Conservation (phyloP, 2,888 invertebrate species). For the Synergus itoensis region DNA sequence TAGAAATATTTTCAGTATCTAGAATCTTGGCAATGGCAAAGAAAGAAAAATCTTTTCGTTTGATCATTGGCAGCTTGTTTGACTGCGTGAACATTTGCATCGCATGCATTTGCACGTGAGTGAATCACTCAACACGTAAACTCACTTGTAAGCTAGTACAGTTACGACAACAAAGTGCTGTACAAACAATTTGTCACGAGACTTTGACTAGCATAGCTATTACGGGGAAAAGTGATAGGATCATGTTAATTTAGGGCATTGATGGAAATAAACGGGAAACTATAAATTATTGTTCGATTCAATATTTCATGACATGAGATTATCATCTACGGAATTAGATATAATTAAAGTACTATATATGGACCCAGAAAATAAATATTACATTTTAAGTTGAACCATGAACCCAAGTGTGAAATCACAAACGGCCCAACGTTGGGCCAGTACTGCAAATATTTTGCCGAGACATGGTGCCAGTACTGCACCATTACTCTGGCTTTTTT, state of each 20-base stretch:
- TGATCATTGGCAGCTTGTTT: slow-evolving; percentile 57
- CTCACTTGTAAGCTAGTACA: slow-evolving; percentile 1
- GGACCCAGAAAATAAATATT: no score
- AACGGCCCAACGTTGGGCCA: no score
- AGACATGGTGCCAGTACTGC: no score
- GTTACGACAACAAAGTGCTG: slow-evolving; percentile 1
- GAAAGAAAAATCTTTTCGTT: slow-evolving; percentile 16
- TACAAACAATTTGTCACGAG: slow-evolving; percentile 10
- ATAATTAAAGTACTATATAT: no score
- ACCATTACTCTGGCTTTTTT: no score
- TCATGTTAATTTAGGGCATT: slow-evolving; percentile 16
- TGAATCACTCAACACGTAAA: neutral
- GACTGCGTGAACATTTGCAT: slow-evolving; percentile 58
- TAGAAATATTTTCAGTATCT: neutral
- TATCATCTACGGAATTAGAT: no score
- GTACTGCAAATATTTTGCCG: no score
- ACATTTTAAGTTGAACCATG: no score
- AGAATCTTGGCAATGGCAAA: neutral
- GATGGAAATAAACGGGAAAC: no score
- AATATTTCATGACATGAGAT: neutral
- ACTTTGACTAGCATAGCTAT: neutral
- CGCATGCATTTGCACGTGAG: neutral
- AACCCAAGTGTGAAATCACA: no score
- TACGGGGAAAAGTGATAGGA: neutral
- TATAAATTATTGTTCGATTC: neutral